Base-by-base conservation (phyloP, 1,140 invertebrate genomes). In the Telenomus remus region DNA sequence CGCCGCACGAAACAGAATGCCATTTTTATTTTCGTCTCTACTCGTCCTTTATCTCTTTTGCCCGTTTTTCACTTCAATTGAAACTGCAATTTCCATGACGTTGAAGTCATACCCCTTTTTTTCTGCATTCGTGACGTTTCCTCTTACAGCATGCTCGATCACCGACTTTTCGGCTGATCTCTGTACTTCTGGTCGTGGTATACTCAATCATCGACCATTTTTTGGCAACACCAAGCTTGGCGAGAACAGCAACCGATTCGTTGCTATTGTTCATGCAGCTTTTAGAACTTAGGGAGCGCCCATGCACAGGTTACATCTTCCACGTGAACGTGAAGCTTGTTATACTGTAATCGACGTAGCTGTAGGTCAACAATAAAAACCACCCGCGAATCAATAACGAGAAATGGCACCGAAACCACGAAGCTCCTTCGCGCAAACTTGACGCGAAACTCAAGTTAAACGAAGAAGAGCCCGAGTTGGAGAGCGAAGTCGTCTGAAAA, bases 11-110 rank as follows among this genome's bases (percentile, higher is more conserved):
- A 61, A 55, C 9, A 43, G 42, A 50, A 50, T 43, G 35, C 27
- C 47, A 51, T 50, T 50, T 61, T 33, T 49, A 9, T 7, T 16
- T 37, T 27, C 19, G 6, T n/a, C n/a, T n/a, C n/a, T 27, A 27
- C 19, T 27, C 19, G 19, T 27, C 19, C 19, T 60, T 16, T 60
- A 8, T 60, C 39, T 44, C 46, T 15, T 10, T 53, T 16, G 13
- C 33, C 47, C 43, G 35, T n/a, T 60, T 42, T 63, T 44, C 34
- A 39, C 37, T 47, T 56, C 49, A 54, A 73, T 66, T 55, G 61
- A 47, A 12, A 56, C 56, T 44, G 61, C 55, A 66, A 74, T 63
- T 56, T 63, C 43, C 54, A 56, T 55, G 49, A 68, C 43, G 39
- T 60, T 53, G 37, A 14, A 37, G 42, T 68, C 33, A 51, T 54